phyloP scores from a whole-genome alignment of 1,140 invertebrate species.

The Rhynchophorus ferrugineus region DNA sequence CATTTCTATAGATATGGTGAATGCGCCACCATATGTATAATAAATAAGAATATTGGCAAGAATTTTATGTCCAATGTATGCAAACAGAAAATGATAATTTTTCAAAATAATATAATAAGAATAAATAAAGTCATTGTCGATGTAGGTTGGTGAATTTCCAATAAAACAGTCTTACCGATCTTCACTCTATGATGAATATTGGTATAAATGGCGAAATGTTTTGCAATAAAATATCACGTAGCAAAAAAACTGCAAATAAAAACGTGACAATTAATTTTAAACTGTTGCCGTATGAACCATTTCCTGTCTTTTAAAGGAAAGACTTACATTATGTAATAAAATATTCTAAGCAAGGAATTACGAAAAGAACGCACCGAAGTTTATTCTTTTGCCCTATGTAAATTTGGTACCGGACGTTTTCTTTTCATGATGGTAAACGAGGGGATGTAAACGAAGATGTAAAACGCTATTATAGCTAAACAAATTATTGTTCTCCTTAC shows the following conservation, averaged over 20 bases:
- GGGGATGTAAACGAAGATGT: not conserved
- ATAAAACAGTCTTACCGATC: too few species aligned
- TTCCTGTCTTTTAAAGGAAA: not conserved
- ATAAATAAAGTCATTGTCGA: too few species aligned
- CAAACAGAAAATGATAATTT: too few species aligned
- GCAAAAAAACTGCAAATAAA: not conserved
- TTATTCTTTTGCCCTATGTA: not conserved
- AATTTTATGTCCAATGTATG: too few species aligned
- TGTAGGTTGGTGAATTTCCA: too few species aligned
- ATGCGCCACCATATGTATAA: too few species aligned
- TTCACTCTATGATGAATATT: too few species aligned
- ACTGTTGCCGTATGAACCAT: not conserved
- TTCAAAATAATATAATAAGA: too few species aligned
- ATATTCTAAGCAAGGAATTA: constrained; percentile 5
- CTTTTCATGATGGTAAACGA: not conserved
- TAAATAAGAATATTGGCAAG: too few species aligned
- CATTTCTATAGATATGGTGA: too few species aligned
- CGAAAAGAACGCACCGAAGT: not conserved
- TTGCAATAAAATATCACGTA: too few species aligned
- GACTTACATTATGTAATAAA: constrained; percentile 6
- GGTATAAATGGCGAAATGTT: too few species aligned
- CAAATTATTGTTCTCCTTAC: not conserved
- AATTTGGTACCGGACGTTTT: not conserved
- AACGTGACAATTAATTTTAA: not conserved
- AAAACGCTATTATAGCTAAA: not conserved